Evolutionary conservation across 92 coral and sea anemone genomes (phyloP), one percentile per base, ranked within the genome.

Genomic region (Bergia puertoricense): DNA sequence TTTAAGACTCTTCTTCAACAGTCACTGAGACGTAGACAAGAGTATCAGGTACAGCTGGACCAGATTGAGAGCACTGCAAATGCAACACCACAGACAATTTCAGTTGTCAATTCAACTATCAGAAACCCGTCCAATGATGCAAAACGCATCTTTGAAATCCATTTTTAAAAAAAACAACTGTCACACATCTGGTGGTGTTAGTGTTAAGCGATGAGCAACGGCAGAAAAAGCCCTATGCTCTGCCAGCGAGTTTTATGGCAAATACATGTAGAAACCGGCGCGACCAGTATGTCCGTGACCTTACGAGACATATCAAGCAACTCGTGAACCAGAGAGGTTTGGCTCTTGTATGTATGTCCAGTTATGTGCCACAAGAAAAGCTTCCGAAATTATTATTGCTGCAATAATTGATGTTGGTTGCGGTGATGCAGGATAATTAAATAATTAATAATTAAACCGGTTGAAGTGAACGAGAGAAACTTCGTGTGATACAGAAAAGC

Each of bases 171-270:
- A 90, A 82, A 71, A 68, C 86, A 36, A 57, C 69, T 9, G 92
- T 92, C 68, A 81, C 86, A 8, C 92, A 91, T 81, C 85, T 91
- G 50, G 74, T 91, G 45, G 91, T 88, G 36, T 81, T 88, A 37
- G 77, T 91, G 91, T 50, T 89, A 10, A 86, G 92, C 2, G 89
- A 90, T 86, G 94, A 92, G 51, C 79, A 48, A 74, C 85, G 90
- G 69, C 48, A 77, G 37, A 59, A 42, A 30, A 92, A 92, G 68
- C 90, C 94, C 3, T 91, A 89, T 85, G 93, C 93, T 16, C 69
- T 91, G 57, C 92, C 92, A 57, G 91, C 82, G 56, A 45, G 91
- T 36, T 89, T 82, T 45, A 76, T 92, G 5, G 86, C 92, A 30
- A 30, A 30, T 30, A 30, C 30, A 1, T 89, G 71, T 81, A 81